These are phyloP conservation scores for Cephus runcator DNA, from an alignment of 2,888 invertebrate species.

Conservation along the genomic window DNA sequence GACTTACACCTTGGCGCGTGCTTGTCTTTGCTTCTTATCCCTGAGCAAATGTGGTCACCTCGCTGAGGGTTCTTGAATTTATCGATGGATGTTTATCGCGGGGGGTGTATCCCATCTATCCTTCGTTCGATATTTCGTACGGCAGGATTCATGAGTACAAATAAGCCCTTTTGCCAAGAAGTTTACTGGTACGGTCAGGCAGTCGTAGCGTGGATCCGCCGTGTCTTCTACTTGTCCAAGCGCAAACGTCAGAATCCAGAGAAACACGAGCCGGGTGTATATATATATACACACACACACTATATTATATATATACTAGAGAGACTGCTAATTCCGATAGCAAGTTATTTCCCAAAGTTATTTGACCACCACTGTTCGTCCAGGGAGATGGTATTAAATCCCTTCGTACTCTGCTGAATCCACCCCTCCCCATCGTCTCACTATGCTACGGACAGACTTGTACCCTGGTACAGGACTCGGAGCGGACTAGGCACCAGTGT, in stretches of 20 bases:
- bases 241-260: neutral
- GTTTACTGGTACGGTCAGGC: neutral
- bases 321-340: neutral
- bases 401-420: constrained; percentile 27
- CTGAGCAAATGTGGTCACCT: constrained; percentile 58
- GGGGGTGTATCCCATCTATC: neutral
- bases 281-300: neutral
- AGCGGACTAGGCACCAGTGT: constrained; percentile 61
- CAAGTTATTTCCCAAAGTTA: constrained; percentile 58
- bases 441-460: constrained; percentile 52
- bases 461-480: constrained; percentile 38
- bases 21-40: constrained; percentile 63
- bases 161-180: neutral
- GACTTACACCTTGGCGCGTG: constrained; percentile 41
- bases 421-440: constrained; percentile 19
- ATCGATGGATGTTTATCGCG: constrained; percentile 60
- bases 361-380: constrained; percentile 64
- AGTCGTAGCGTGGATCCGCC: neutral
- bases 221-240: neutral
- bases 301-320: too few species aligned
- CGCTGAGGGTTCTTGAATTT: constrained; percentile 53
- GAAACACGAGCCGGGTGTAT: neutral
- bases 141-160: neutral
- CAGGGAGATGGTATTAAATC: constrained; percentile 62
- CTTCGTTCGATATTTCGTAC: neutral